These are phyloP conservation scores for Enteromius fasciolatus DNA, from an alignment of 2,797 vertebrate genomes.

Conservation along the genomic window DNA sequence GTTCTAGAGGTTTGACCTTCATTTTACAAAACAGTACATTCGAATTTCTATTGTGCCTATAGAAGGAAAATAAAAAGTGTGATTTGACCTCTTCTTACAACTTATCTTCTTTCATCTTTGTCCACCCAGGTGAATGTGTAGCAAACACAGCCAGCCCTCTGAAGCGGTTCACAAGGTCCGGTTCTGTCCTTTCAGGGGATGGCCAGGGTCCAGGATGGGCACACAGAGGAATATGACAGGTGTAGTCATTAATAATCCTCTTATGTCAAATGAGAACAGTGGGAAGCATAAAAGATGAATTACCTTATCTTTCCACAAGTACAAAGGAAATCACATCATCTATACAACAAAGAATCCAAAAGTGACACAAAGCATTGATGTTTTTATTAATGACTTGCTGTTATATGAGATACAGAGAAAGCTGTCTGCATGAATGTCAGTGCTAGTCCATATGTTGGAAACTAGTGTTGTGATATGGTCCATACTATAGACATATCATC, in stretches of 20 bases:
- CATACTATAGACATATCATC: not conserved
- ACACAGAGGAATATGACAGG: slow-evolving; percentile 81
- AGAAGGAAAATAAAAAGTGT: not conserved
- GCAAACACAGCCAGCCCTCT: slow-evolving; percentile 67
- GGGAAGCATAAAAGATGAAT: not conserved
- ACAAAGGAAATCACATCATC: not conserved
- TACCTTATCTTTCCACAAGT: slow-evolving; percentile 5
- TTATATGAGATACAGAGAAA: slow-evolving; percentile 8
- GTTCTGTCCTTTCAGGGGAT: slow-evolving; percentile 83
- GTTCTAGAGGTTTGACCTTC: not conserved
- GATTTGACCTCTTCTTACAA: not conserved
- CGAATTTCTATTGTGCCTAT: not conserved
- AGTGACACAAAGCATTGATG: slow-evolving; percentile 4
- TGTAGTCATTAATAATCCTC: slow-evolving; percentile 56
- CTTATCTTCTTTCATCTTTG: slow-evolving; percentile 10
- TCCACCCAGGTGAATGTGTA: slow-evolving; percentile 77
- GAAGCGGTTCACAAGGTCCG: slow-evolving; percentile 72
- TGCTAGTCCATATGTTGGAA: not conserved
- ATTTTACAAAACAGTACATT: not conserved
- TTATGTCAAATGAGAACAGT: slow-evolving; percentile 32
- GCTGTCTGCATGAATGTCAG: not conserved
- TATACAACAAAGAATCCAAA: not conserved
- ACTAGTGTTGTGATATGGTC: not conserved
- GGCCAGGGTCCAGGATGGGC: slow-evolving; percentile 87
- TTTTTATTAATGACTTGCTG: slow-evolving; percentile 19